Conservation (phyloP, 2,113 vertebrate species). For the Nycticebus coucang region DNA sequence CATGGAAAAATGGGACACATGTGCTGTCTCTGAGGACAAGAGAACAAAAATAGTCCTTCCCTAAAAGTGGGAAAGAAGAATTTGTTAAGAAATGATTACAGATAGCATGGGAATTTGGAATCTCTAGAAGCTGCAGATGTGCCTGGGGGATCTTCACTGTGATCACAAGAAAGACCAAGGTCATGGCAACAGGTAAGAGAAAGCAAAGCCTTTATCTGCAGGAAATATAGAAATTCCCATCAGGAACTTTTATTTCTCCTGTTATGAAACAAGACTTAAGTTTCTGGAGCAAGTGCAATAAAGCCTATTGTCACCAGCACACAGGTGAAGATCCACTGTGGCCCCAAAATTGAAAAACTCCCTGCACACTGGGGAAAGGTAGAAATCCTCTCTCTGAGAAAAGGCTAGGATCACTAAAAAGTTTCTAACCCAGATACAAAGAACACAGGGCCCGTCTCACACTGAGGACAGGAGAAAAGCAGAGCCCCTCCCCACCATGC, state of each 20-base stretch:
- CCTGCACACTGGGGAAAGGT: neutral
- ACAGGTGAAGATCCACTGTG: accelerated
- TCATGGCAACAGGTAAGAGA: neutral
- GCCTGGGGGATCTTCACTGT: neutral
- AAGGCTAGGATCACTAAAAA: neutral
- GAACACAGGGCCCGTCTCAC: neutral
- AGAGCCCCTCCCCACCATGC: too few relatives aligned
- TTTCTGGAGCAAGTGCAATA: neutral
- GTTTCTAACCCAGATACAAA: neutral
- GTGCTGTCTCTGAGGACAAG: neutral
- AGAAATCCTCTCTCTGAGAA: neutral
- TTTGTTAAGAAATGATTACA: neutral
- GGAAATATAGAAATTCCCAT: neutral
- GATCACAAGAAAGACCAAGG: neutral
- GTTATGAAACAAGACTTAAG: neutral
- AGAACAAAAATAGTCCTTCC: neutral
- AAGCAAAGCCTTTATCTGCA: neutral
- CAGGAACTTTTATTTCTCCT: neutral
- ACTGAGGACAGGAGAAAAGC: neutral
- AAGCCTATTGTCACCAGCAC: neutral
- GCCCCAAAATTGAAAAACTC: neutral
- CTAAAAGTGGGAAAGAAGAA: neutral
- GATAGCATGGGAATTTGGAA: neutral
- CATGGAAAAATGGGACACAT: neutral
- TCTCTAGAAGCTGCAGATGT: neutral